Conservation (phyloP, 1,140 invertebrate species). For the Drosophila funebris region DNA sequence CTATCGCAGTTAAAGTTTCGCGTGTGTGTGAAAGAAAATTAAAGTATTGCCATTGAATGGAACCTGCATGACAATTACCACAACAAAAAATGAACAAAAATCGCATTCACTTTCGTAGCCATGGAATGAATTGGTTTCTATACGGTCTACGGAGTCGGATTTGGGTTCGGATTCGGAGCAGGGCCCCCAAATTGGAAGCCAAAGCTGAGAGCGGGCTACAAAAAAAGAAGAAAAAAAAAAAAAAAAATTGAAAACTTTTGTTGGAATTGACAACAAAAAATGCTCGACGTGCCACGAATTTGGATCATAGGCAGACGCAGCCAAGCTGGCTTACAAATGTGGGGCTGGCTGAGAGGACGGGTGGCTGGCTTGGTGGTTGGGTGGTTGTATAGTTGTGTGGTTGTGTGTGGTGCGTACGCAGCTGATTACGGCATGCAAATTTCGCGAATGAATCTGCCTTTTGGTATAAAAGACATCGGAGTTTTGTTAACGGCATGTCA, state of each 20-base stretch:
- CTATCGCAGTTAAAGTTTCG: constrained; percentile 14
- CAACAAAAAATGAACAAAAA: constrained; percentile 22
- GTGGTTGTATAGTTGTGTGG: not conserved
- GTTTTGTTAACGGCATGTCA: constrained; percentile 79
- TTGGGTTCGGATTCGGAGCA: constrained; percentile 16
- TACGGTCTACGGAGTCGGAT: too few species aligned
- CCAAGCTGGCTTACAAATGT: constrained; percentile 17
- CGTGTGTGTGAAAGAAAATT: constrained; percentile 60
- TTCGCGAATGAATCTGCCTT: constrained; percentile 56
- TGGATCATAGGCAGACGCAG: constrained; percentile 61
- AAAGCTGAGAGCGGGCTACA: constrained; percentile 9
- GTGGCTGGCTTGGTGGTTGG: constrained; percentile 32
- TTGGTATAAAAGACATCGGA: constrained; percentile 77
- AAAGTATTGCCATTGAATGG: constrained; percentile 58
- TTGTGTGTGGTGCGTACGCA: not conserved
- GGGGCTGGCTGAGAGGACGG: not conserved
- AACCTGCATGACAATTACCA: constrained; percentile 65
- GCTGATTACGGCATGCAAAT: constrained; percentile 56
- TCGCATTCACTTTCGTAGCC: constrained; percentile 74
- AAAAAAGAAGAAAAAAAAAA: constrained; percentile 17
- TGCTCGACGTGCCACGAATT: constrained; percentile 65
- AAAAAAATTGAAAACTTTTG: constrained; percentile 50
- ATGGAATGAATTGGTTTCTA: constrained; percentile 22
- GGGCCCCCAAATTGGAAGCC: not conserved
- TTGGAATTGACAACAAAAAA: constrained; percentile 49